Conservation (phyloP, 2,797 vertebrate species). For the Platalea minor region DNA sequence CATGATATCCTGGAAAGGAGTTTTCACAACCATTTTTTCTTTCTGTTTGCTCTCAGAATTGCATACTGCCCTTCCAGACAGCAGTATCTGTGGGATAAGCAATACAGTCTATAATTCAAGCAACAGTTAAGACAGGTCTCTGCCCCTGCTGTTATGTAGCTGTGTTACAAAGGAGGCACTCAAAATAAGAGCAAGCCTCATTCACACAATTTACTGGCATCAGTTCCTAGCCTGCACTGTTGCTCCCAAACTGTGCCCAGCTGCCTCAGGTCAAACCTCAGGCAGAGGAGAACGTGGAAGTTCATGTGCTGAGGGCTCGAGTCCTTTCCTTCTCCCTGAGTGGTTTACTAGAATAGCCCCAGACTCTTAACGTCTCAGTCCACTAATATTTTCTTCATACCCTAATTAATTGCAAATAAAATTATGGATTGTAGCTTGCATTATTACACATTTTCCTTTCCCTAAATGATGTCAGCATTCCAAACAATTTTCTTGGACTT, state of each 20-base stretch:
- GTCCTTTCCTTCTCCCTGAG: neutral
- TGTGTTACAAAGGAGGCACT: neutral
- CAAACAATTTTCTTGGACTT: neutral
- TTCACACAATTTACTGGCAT: neutral
- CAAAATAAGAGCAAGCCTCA: neutral
- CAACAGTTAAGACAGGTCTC: neutral
- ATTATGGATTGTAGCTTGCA: neutral
- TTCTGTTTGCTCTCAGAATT: neutral
- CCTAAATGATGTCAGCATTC: neutral
- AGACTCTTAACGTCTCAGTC: neutral
- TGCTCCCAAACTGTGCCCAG: neutral
- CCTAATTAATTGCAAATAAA: neutral
- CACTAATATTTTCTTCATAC: neutral
- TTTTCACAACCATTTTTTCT: neutral
- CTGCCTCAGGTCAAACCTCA: neutral
- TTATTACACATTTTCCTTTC: neutral
- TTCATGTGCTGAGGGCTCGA: accelerated
- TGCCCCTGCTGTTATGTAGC: accelerated
- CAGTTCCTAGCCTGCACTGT: neutral
- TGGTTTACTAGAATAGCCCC: neutral
- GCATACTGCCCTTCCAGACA: neutral
- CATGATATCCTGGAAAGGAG: neutral
- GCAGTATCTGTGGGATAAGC: neutral
- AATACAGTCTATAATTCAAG: neutral
- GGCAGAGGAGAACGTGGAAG: neutral